Evolutionary conservation across 2,113 vertebrate genomes (phyloP).

Genomic region (Forbesichthys papilliferus): DNA sequence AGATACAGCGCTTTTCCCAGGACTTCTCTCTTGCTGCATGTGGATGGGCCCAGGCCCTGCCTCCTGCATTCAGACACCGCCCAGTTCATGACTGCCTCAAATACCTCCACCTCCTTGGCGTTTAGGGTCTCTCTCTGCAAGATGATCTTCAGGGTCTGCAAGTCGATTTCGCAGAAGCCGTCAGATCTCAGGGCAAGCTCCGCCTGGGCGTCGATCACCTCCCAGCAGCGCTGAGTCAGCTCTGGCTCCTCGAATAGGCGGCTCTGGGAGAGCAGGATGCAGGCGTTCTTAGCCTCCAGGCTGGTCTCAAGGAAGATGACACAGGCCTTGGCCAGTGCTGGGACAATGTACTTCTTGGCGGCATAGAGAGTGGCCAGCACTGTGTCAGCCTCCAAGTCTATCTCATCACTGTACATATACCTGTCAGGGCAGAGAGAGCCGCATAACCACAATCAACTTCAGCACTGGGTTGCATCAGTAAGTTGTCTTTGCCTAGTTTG

Average conservation of each 20-base stretch:
- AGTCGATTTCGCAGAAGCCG: conserved; percentile 93
- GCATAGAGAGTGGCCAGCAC: conserved; percentile 95
- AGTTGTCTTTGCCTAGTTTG: conserved; percentile 32
- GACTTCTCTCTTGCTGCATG: conserved; percentile 83
- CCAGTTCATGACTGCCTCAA: conserved; percentile 90
- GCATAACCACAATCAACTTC: not conserved
- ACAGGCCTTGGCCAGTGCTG: conserved; percentile 90
- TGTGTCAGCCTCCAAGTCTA: conserved; percentile 94
- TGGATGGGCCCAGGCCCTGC: conserved; percentile 77
- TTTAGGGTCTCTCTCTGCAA: conserved; percentile 90
- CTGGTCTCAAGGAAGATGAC: conserved; percentile 95
- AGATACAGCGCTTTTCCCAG: conserved; percentile 89
- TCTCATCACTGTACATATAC: conserved; percentile 98
- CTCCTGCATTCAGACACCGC: conserved; percentile 90
- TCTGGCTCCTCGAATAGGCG: conserved; percentile 96
- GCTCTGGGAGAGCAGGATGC: conserved; percentile 95
- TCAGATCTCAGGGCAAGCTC: conserved; percentile 91
- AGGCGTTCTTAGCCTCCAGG: conserved; percentile 93
- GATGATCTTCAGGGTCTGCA: conserved; percentile 90
- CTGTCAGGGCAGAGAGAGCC: conserved; percentile 58
- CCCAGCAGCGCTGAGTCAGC: conserved; percentile 95
- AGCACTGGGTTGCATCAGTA: not conserved
- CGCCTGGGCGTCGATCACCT: conserved; percentile 96
- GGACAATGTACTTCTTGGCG: conserved; percentile 98
- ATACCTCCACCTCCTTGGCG: conserved; percentile 90